phyloP scores from a whole-genome alignment of 2,888 invertebrate species.

The Nemapogon koenigi region DNA sequence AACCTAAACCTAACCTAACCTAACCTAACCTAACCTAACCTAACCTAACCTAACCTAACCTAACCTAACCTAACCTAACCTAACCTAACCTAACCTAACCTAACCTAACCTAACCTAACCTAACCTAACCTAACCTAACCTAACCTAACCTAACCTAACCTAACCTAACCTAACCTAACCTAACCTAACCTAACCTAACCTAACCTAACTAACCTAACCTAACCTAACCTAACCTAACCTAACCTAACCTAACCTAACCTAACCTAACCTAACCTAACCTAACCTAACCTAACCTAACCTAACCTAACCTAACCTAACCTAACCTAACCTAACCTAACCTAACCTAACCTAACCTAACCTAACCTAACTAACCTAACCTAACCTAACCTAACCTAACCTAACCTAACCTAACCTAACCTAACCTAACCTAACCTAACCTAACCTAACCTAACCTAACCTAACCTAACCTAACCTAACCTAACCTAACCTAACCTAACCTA shows the following conservation, averaged over 20 bases:
- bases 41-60: no score
- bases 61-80: no score
- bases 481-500: constrained; percentile 19
- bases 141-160: constrained; percentile 15
- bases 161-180: constrained; percentile 11
- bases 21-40: no score
- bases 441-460: constrained; percentile 19
- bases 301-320: constrained; percentile 19
- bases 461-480: constrained; percentile 21
- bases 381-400: constrained; percentile 20
- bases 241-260: constrained; percentile 20
- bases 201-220: constrained; percentile 17
- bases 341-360: constrained; percentile 20
- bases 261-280: constrained; percentile 20
- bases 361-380: constrained; percentile 20
- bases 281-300: constrained; percentile 20
- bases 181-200: constrained; percentile 12
- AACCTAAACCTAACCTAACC: no score
- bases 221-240: constrained; percentile 20
- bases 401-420: constrained; percentile 20
- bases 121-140: constrained; percentile 15
- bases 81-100: constrained; percentile 12
- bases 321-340: constrained; percentile 19
- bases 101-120: constrained; percentile 14
- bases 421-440: constrained; percentile 21